Base-by-base conservation (phyloP, 2,797 vertebrate species). In the Cichlasoma orientale region DNA sequence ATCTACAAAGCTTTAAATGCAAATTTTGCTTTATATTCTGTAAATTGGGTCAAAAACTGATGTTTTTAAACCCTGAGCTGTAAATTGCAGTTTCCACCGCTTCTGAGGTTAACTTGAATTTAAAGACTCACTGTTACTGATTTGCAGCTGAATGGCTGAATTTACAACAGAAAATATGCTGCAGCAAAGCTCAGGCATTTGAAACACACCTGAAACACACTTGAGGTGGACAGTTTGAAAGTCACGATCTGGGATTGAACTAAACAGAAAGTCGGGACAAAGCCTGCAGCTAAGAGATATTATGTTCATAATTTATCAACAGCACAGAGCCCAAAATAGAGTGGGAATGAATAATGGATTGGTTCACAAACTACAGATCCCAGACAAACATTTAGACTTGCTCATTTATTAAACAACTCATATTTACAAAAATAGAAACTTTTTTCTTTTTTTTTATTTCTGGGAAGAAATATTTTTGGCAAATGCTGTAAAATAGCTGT, bases 371-470 rank as follows among this genome's bases (percentile, higher is more conserved):
- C 76, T 82, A 44, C 74, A 84, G 19, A 79, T 80, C 66, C 58
- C 58, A 73, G 38, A 78, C 82, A 85, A 36, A 36, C 68, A 72
- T 78, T 90, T 78, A 86, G 33, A 72, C 29, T 68, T 84, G 25
- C 52, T 79, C 27, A 74, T 87, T 90, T 85, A 92, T 87, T 80
- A 84, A 84, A 86, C 79, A 89, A 90, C 77, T 82, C 23, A 74
- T 90, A 89, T 93, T 92, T 94, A 93, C 92, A 95, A 93, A 94
- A 94, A 95, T 88, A 92, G 70, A 88, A 76, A 36, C n/a, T 47
- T 74, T 66, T 76, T 78, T 5, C 29, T 81, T 58, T 12, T 54
- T 29, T 72, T 54, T 2, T 2, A 77, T 80, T 88, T 75, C 86
- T 74, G 12, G 5, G 56, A 58, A 70, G 59, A 86, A 82, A 72